A percentile compares a stretch with the other conserved stretches of the same genome.
These are phyloP conservation scores for Eustalomyia histrio DNA, from an alignment of 2,888 invertebrate species.

Conservation along the genomic window DNA sequence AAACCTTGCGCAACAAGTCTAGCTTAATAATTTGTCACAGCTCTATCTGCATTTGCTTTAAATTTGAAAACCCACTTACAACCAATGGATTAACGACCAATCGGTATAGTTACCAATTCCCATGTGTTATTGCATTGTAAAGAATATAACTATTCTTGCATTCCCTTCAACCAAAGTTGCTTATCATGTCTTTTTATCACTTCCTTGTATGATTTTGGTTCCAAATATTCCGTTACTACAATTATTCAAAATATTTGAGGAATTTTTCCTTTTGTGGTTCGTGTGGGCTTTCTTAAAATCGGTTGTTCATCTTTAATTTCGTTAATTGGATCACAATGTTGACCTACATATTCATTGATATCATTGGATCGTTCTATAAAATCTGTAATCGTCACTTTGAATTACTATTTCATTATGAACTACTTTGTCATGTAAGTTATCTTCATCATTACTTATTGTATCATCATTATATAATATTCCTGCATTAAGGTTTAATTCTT, in stretches of 20 bases:
- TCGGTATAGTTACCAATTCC: not conserved
- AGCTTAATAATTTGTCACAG: not conserved
- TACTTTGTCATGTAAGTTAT: too few species aligned
- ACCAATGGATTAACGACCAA: not conserved
- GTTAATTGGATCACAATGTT: too few species aligned
- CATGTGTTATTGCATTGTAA: constrained; percentile 7
- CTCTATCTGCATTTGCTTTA: constrained; percentile 1
- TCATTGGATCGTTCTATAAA: not conserved
- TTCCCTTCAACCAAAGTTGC: not conserved
- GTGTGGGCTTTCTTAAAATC: not conserved
- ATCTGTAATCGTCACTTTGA: not conserved
- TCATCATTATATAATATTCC: too few species aligned
- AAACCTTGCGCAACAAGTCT: constrained; percentile 23
- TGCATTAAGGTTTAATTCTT: too few species aligned
- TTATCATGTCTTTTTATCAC: not conserved
- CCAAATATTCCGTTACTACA: not conserved
- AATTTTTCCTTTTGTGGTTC: not conserved
- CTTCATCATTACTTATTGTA: too few species aligned
- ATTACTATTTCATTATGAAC: too few species aligned
- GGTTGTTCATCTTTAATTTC: not conserved
- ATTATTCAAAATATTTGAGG: not conserved
- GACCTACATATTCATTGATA: not conserved
- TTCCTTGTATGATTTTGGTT: not conserved
- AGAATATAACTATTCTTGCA: constrained; percentile 7
- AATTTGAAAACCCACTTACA: constrained; percentile 25